These are phyloP conservation scores for Pteropus rufus DNA, from an alignment of 2,797 vertebrate species.

Conservation along the genomic window DNA sequence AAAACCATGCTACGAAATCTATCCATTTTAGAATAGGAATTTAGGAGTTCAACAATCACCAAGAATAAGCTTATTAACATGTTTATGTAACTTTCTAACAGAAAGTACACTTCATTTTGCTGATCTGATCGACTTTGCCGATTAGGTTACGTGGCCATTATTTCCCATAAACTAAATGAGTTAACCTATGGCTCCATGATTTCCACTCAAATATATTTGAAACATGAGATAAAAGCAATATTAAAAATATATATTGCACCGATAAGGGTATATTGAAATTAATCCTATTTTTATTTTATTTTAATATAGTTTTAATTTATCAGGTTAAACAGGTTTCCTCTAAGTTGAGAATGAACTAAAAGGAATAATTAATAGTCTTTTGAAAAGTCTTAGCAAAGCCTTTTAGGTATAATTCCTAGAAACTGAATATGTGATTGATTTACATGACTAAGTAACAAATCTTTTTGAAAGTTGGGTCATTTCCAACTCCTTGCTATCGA, in stretches of 20 bases:
- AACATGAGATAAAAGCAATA: neutral
- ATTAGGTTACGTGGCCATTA: neutral
- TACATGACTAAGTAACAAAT: conserved; percentile 47
- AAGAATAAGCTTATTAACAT: neutral
- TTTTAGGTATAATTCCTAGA: conserved; percentile 14
- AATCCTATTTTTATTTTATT: conserved; percentile 27
- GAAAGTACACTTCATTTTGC: neutral
- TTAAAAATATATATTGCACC: neutral
- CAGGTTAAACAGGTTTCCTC: conserved; percentile 6
- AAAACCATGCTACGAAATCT: neutral
- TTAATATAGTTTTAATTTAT: neutral
- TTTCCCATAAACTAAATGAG: neutral
- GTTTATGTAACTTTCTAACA: neutral
- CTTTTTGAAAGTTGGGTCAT: conserved; percentile 56
- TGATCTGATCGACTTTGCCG: neutral
- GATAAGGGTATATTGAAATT: neutral
- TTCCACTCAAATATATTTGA: neutral
- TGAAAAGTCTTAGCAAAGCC: conserved; percentile 19
- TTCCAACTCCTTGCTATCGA: conserved; percentile 53
- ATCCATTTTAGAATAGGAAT: neutral
- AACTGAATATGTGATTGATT: conserved; percentile 15
- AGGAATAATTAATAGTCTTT: conserved; percentile 28
- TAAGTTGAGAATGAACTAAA: conserved; percentile 28
- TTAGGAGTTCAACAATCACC: neutral
- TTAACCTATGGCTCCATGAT: neutral